Evolutionary conservation across 64 coral and sea anemone genomes (phyloP).

Genomic region (Dendronephthya gigantea): DNA sequence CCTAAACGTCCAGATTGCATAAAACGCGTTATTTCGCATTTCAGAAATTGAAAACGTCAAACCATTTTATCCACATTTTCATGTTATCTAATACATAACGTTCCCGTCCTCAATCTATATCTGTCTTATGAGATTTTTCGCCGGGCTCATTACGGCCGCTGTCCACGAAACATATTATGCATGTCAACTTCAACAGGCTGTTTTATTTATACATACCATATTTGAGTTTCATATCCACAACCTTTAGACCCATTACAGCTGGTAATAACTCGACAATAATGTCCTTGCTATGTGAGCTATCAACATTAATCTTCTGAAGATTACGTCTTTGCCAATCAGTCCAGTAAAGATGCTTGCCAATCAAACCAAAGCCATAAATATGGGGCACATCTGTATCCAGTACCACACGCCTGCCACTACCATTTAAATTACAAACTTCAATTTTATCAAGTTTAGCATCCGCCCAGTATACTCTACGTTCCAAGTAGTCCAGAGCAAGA

Average conservation of each 20-base stretch:
- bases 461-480: slow-evolving; percentile 37
- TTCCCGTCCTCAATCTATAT: too few species aligned
- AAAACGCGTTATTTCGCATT: too few species aligned
- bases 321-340: slow-evolving; percentile 39
- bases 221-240: slow-evolving; percentile 32
- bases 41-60: too few species aligned
- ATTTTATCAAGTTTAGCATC: slow-evolving; percentile 65
- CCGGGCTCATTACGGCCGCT: too few species aligned
- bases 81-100: too few species aligned
- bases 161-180: too few species aligned
- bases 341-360: slow-evolving; percentile 43
- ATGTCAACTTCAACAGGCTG: too few species aligned
- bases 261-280: slow-evolving; percentile 27
- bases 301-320: slow-evolving; percentile 18
- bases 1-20: too few species aligned
- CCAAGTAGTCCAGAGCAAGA: slow-evolving; percentile 38
- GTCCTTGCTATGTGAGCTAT: neutral
- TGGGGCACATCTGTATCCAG: slow-evolving; percentile 30
- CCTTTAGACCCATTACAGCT: slow-evolving; percentile 41
- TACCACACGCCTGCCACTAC: slow-evolving; percentile 14
- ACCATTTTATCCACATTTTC: too few species aligned
- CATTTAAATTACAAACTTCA: slow-evolving; percentile 48
- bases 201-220: slow-evolving; percentile 24
- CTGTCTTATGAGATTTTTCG: too few species aligned
- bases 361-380: slow-evolving; percentile 34